phyloP scores from a whole-genome alignment of 2,888 invertebrate genomes.

The Polymixis flavicincta region DNA sequence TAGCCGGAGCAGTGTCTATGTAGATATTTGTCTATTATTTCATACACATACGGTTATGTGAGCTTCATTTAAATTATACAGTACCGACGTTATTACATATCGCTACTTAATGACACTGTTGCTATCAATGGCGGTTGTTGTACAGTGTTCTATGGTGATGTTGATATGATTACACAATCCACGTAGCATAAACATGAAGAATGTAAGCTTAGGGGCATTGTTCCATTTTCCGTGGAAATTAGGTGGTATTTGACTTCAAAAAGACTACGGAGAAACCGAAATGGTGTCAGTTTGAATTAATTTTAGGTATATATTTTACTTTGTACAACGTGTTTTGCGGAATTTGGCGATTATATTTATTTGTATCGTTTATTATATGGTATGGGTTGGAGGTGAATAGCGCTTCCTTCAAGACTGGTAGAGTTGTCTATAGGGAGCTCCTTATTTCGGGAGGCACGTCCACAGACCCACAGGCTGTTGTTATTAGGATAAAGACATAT shows the following conservation, averaged over 20 bases:
- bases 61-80: slow-evolving; percentile 58
- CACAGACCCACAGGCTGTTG: slow-evolving; percentile 4
- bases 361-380: slow-evolving; percentile 29
- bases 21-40: slow-evolving; percentile 66
- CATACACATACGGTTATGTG: slow-evolving; percentile 50
- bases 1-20: slow-evolving; percentile 68
- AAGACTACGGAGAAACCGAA: slow-evolving; percentile 28
- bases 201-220: slow-evolving; percentile 51
- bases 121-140: slow-evolving; percentile 34
- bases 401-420: slow-evolving; percentile 7
- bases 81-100: slow-evolving; percentile 42
- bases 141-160: slow-evolving; percentile 44
- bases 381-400: slow-evolving; percentile 7
- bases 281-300: slow-evolving; percentile 39
- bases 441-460: slow-evolving; percentile 29
- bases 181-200: slow-evolving; percentile 42
- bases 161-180: slow-evolving; percentile 54
- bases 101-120: slow-evolving; percentile 49
- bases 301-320: slow-evolving; percentile 33
- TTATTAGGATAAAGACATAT: slow-evolving; percentile 21
- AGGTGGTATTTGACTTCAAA: slow-evolving; percentile 50
- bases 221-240: slow-evolving; percentile 52
- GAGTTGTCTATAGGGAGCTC: slow-evolving; percentile 20
- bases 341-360: slow-evolving; percentile 35
- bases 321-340: slow-evolving; percentile 36